Percentiles rank a stretch among this genome's conserved stretches.
These are phyloP conservation scores for Pristionchus maxplancki DNA, from an alignment of 2,888 invertebrate genomes.

Conservation along the genomic window DNA sequence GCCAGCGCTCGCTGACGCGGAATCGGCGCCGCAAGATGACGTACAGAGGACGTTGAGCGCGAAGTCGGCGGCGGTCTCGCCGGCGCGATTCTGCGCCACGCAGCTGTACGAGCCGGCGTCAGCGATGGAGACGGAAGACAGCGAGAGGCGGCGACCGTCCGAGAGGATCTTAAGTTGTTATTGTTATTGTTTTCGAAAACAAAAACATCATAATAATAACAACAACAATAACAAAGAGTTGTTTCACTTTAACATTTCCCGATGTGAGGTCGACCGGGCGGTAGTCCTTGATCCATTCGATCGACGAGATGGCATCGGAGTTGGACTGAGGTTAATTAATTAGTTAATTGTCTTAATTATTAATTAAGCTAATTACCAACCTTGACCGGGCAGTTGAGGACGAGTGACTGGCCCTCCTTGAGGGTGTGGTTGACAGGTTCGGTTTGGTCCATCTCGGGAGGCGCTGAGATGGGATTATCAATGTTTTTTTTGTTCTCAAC, in stretches of 20 bases:
- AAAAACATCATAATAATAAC: not conserved
- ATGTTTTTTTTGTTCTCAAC: no score
- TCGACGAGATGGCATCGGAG: slow-evolving; percentile 67
- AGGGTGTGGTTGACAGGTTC: slow-evolving; percentile 68
- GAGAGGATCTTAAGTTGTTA: slow-evolving; percentile 63
- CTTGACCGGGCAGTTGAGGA: slow-evolving; percentile 81
- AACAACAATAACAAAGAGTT: not conserved
- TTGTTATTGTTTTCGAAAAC: not conserved
- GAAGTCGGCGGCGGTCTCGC: slow-evolving; percentile 82
- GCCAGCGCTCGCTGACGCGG: not conserved
- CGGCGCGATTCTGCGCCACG: slow-evolving; percentile 84
- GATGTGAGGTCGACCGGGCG: slow-evolving; percentile 78
- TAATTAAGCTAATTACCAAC: not conserved
- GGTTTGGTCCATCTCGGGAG: slow-evolving; percentile 70
- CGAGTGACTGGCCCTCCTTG: slow-evolving; percentile 81
- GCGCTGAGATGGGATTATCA: slow-evolving; percentile 67
- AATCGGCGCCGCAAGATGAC: slow-evolving; percentile 18
- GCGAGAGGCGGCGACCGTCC: slow-evolving; percentile 66
- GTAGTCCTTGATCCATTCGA: slow-evolving; percentile 81
- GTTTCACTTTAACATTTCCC: slow-evolving; percentile 52
- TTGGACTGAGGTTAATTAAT: slow-evolving; percentile 49
- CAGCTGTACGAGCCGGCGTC: slow-evolving; percentile 82
- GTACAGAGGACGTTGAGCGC: slow-evolving; percentile 81
- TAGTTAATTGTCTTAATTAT: not conserved
- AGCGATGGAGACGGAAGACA: slow-evolving; percentile 72